Evolutionary conservation across 2,888 invertebrate genomes (phyloP), one percentile per base, ranked within the genome.

Genomic region (Stenichneumon culpator): DNA sequence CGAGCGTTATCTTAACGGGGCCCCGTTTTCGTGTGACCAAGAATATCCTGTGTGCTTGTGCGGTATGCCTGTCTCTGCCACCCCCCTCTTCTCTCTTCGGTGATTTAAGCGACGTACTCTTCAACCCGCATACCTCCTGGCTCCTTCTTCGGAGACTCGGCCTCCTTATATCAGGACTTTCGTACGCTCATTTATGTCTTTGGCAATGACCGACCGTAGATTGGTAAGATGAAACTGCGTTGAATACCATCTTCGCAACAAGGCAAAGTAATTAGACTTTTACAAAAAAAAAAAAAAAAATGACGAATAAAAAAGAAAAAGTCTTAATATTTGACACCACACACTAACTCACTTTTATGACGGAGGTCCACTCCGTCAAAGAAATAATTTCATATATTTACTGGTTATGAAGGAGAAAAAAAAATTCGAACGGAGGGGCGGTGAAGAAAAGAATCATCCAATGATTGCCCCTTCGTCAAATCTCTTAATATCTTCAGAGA

Each of bases 1-100:
- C 63, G 77, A 54, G 73, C 84, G 80, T 84, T 84, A 84, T 84
- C 84, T 84, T 84, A 84, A 84, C 84, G 80, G 84, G 72, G 77
- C 78, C 80, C 81, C 84, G 84, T 84, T 81, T 84, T 84, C 84
- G 80, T 74, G 77, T 78, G 80, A 77, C 77, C 77, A 63, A 52
- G 77, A 80, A 77, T 84, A 84, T 80, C 60, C 73, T 39, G 52
- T 60, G 65, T 75, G 84, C 84, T 83, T 82, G 83, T 81, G 72
- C 68, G 72, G 65, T 70, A 70, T 72, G 44, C 28, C 52, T 57
- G 9, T 69, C 36, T 57, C n/a, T 74, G 60, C 16, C 69, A 72
- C 50, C 11, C 32, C 44, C 82, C 25, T 54, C 39, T n/a, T 67
- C 60, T 60, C 52, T 67, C 47, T 39, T 65, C 63, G 70, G 74